Evolutionary conservation across 2,113 vertebrate genomes (phyloP).

Genomic region (Columbina picui): DNA sequence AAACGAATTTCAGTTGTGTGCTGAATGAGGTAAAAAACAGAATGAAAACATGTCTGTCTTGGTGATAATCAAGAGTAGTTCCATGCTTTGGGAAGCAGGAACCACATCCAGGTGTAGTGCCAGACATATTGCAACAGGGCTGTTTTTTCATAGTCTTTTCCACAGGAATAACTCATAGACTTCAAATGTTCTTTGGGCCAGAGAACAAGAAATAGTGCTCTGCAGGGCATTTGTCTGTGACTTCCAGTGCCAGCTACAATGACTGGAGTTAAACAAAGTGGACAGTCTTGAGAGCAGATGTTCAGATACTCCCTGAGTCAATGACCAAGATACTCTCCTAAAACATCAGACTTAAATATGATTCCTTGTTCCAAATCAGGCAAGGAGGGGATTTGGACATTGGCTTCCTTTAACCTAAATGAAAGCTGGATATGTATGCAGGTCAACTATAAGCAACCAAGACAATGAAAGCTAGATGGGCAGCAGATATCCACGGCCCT

Average conservation of each 20-base stretch:
- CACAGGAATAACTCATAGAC: fast-evolving
- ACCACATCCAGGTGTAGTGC: neutral
- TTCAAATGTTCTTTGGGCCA: neutral
- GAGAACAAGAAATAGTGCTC: neutral
- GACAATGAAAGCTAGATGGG: neutral
- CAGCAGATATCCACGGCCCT: neutral
- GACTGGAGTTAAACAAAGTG: neutral
- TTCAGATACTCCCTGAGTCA: neutral
- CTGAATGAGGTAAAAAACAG: neutral
- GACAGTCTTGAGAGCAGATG: neutral
- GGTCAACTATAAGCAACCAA: neutral
- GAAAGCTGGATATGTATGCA: neutral
- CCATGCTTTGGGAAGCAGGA: neutral
- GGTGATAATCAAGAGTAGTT: neutral
- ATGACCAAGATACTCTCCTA: neutral
- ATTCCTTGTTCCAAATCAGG: neutral
- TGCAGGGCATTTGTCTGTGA: fast-evolving
- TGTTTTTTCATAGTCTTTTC: neutral
- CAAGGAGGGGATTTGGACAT: neutral
- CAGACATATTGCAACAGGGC: neutral
- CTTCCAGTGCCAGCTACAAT: neutral
- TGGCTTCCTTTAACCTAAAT: neutral
- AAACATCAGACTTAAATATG: neutral
- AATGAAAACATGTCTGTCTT: neutral
- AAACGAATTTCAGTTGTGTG: neutral